Evolutionary conservation across 1,140 invertebrate species (phyloP).

Genomic region (Cyclargus thomasi): DNA sequence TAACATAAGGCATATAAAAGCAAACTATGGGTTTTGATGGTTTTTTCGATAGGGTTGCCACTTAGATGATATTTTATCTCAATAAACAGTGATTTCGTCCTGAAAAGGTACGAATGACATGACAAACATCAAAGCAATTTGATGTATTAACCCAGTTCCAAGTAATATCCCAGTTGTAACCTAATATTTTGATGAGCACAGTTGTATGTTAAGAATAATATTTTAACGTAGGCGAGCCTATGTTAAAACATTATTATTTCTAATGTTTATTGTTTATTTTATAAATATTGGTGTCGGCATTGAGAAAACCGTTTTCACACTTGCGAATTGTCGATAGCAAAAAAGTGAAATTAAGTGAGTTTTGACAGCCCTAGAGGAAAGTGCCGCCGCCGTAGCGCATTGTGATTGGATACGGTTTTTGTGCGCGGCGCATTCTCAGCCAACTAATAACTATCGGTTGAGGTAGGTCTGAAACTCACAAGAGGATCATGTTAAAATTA

Average conservation of each 20-base stretch:
- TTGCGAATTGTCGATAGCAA: background rate
- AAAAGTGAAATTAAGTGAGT: background rate
- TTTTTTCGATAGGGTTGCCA: background rate
- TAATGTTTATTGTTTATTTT: no score
- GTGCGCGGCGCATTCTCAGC: constrained; percentile 39
- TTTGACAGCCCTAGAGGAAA: constrained; percentile 15
- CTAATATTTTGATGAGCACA: no score
- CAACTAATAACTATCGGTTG: constrained; percentile 42
- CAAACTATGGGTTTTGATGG: background rate
- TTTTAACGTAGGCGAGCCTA: no score
- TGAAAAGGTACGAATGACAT: no score
- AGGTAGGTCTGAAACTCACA: constrained; percentile 46
- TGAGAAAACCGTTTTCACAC: no score
- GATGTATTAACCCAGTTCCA: no score
- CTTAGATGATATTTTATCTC: background rate
- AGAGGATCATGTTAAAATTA: constrained; percentile 7
- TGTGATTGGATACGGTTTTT: constrained; percentile 63
- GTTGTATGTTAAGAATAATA: no score
- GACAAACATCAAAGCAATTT: no score
- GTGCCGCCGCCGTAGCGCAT: constrained; percentile 32
- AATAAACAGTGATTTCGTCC: no score
- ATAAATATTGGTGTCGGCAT: no score
- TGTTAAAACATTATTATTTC: no score
- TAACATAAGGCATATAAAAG: background rate
- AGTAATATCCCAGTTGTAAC: no score